These are phyloP conservation scores for Actenoides lindsayi DNA, from an alignment of 2,113 vertebrate genomes.

Conservation along the genomic window DNA sequence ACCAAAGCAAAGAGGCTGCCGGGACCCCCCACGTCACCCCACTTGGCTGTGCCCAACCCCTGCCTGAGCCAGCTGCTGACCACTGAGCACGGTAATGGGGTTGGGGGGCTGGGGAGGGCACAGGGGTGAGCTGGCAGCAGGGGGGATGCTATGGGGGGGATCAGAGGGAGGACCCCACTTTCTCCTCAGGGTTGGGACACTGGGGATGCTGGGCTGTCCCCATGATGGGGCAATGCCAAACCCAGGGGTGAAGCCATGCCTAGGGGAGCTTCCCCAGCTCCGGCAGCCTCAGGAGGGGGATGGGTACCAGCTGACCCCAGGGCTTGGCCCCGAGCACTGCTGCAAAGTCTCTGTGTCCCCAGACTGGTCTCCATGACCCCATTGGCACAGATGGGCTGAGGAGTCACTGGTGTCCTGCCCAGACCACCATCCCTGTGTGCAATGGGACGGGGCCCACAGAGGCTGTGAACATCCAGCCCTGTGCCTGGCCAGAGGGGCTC, in stretches of 20 bases:
- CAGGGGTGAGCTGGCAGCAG: accelerated
- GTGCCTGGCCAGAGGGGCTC: not conserved
- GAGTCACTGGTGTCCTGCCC: not conserved
- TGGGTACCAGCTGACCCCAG: accelerated
- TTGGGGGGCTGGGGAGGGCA: accelerated
- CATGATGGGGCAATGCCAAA: accelerated
- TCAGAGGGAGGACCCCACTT: accelerated
- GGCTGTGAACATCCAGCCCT: not conserved
- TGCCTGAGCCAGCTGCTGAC: constrained; percentile 86
- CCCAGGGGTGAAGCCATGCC: not conserved
- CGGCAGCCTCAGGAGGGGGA: not conserved
- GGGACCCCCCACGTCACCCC: not conserved
- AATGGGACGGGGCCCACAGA: not conserved
- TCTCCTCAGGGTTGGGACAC: not conserved
- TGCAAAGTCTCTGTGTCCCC: not conserved
- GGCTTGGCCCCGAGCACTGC: accelerated
- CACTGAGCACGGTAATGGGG: constrained; percentile 52
- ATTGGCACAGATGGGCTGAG: not conserved
- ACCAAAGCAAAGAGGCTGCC: constrained; percentile 25
- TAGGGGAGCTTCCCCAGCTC: accelerated
- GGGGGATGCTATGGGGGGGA: not conserved
- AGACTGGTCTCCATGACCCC: not conserved
- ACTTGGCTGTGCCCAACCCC: constrained; percentile 49
- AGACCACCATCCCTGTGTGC: accelerated
- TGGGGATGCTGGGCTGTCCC: not conserved